Evolutionary conservation across 1,140 invertebrate genomes (phyloP), one percentile per base, ranked within the genome.

Genomic region (Euschistus heros): DNA sequence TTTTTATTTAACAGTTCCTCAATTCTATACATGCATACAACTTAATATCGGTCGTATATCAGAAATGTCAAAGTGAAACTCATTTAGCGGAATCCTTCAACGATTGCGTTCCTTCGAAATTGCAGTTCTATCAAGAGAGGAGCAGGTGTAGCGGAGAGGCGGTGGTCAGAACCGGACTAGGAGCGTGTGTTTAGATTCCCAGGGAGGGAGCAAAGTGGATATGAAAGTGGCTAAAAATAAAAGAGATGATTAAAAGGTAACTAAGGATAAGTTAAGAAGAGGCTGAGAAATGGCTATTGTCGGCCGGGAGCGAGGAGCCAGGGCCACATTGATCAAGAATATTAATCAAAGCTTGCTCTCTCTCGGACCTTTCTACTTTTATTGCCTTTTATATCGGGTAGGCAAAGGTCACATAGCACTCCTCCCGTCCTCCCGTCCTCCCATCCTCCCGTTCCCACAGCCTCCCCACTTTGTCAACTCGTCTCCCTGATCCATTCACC

Each of bases 191-290:
- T 50, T 22, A 22, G 54, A 26, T 57, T 57, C 54, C 54, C 54
- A 57, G 10, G 54, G 54, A 57, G 54, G 18, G 24, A 26, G 54
- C 54, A 57, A 57, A 57, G 54, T 57, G 54, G 54, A 57, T 57
- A 57, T 26, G 54, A 57, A 57, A 57, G 54, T 57, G 54, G 24
- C 24, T 57, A 57, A 57, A 57, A 57, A 57, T 57, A 57, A 57
- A 57, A 26, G 54, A 57, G 54, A 26, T 26, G 54, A 57, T 57
- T 57, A 57, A 57, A 50, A 57, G 24, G 54, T 22, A 57, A 57
- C 54, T 22, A 26, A 57, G 54, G 22, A 50, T 18, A 22, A 50
- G 33, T 24, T 57, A 57, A 26, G 24, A 22, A 26, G 54, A 57
- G 54, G 24, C 20, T 24, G 54, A 57, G 54, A 57, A 26, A 57